Percentiles rank a stretch among this genome's conserved stretches.
Conservation (phyloP, 2,113 vertebrate genomes). For the Ptilonorhynchus violaceus region DNA sequence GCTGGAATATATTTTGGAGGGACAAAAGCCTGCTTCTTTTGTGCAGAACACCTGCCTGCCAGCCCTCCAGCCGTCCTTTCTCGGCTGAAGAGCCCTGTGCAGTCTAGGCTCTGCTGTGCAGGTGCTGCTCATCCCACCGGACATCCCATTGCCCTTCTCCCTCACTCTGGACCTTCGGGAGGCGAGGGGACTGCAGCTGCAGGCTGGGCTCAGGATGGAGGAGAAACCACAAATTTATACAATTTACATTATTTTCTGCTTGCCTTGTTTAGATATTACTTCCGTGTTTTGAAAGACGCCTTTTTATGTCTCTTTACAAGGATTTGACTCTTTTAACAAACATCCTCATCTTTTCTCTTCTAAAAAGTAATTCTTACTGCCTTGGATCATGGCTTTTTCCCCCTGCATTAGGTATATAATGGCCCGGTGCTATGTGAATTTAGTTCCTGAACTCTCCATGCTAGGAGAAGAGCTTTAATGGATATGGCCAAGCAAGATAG, state of each 20-base stretch:
- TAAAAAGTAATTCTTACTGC: background rate
- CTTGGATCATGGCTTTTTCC: background rate
- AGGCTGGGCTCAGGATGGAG: background rate
- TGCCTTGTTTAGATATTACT: constrained; percentile 1
- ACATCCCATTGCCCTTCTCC: background rate
- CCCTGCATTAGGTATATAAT: background rate
- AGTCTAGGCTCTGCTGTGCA: background rate
- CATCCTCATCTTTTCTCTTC: background rate
- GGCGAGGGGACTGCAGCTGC: background rate
- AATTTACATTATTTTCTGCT: constrained; percentile 27
- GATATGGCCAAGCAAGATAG: background rate
- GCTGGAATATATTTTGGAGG: background rate
- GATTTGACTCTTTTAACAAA: background rate
- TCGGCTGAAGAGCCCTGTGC: background rate
- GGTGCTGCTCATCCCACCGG: background rate
- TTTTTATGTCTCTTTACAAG: background rate
- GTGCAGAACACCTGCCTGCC: background rate
- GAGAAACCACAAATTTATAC: constrained; percentile 15
- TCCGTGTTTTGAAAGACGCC: constrained; percentile 15
- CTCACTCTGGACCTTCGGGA: fast-evolving
- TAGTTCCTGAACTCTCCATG: background rate
- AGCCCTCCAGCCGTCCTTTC: fast-evolving
- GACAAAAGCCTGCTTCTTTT: background rate
- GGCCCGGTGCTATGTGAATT: background rate
- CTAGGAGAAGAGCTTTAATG: background rate